Evolutionary conservation across 1,140 invertebrate species (phyloP).

Genomic region (Lerema accius): DNA sequence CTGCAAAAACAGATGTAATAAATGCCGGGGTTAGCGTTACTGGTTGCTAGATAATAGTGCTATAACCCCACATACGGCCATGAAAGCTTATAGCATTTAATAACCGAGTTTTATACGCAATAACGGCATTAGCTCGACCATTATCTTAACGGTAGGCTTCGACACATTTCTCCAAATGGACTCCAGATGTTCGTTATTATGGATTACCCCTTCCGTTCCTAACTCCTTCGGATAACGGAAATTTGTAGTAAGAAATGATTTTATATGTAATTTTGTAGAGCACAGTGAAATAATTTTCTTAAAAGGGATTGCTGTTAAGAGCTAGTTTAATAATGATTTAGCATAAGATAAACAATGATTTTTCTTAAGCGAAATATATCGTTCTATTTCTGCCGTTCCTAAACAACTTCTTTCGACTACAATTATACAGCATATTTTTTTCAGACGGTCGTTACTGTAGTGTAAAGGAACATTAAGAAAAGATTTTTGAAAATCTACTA

Average conservation of each 20-base stretch:
- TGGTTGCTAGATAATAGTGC: constrained; percentile 9
- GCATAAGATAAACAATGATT: not conserved
- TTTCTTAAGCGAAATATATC: not conserved
- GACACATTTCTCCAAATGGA: constrained; percentile 37
- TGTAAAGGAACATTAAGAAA: too few relatives aligned
- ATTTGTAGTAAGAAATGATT: constrained; percentile 23
- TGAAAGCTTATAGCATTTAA: constrained; percentile 46
- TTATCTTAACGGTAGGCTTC: constrained; percentile 35
- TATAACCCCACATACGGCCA: constrained; percentile 38
- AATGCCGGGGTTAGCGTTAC: not conserved
- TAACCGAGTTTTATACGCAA: constrained; percentile 50
- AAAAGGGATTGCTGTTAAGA: too few relatives aligned
- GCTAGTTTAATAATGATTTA: constrained; percentile 6
- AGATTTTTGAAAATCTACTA: too few relatives aligned
- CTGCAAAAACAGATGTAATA: not conserved
- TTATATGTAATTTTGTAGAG: constrained; percentile 33
- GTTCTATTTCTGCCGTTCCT: too few relatives aligned
- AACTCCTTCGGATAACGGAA: constrained; percentile 18
- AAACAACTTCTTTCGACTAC: too few relatives aligned
- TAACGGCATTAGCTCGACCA: constrained; percentile 40
- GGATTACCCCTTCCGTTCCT: not conserved
- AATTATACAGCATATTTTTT: too few relatives aligned
- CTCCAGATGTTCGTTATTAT: constrained; percentile 36
- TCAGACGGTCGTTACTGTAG: too few relatives aligned
- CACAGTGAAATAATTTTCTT: constrained; percentile 27